Evolutionary conservation across 1,140 invertebrate genomes (phyloP).

Genomic region (Subanguina moxae): DNA sequence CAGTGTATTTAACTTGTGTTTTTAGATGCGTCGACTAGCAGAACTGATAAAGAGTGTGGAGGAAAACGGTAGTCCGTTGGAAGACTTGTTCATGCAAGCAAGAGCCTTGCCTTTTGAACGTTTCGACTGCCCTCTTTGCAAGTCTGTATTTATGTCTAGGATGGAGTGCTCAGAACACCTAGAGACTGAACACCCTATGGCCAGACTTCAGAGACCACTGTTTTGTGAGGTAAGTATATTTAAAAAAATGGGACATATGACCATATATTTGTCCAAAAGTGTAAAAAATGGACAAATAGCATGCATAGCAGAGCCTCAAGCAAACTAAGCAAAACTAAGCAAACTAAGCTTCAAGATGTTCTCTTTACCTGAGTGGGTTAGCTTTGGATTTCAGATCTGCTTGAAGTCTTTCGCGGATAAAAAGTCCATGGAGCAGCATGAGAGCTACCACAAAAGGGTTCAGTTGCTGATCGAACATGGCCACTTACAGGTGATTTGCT

Average conservation of each 20-base stretch:
- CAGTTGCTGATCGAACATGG: conserved; percentile 33
- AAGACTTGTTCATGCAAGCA: conserved; percentile 49
- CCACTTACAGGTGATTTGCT: conserved; percentile 35
- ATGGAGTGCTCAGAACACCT: conserved; percentile 53
- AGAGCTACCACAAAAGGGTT: conserved; percentile 56
- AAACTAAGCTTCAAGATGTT: too few species aligned
- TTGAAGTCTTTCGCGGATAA: conserved; percentile 49
- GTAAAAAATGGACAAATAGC: too few species aligned
- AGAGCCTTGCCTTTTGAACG: conserved; percentile 53
- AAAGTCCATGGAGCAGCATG: conserved; percentile 53
- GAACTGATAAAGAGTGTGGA: conserved; percentile 40
- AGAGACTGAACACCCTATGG: conserved; percentile 46
- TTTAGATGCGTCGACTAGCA: conserved; percentile 45
- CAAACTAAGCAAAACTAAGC: too few species aligned
- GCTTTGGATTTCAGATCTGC: conserved; percentile 44
- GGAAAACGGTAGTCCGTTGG: conserved; percentile 33
- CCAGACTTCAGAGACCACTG: conserved; percentile 44
- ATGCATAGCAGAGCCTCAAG: too few species aligned
- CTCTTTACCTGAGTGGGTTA: background rate
- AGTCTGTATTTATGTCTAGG: conserved; percentile 48
- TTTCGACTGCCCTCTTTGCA: conserved; percentile 57
- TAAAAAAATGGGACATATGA: background rate
- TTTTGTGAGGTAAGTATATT: conserved; percentile 49
- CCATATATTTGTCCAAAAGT: too few species aligned
- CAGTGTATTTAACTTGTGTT: background rate